Evolutionary conservation across 1,140 invertebrate genomes (phyloP), one percentile per base, ranked within the genome.

Genomic region (Drosophila pseudoobscura): DNA sequence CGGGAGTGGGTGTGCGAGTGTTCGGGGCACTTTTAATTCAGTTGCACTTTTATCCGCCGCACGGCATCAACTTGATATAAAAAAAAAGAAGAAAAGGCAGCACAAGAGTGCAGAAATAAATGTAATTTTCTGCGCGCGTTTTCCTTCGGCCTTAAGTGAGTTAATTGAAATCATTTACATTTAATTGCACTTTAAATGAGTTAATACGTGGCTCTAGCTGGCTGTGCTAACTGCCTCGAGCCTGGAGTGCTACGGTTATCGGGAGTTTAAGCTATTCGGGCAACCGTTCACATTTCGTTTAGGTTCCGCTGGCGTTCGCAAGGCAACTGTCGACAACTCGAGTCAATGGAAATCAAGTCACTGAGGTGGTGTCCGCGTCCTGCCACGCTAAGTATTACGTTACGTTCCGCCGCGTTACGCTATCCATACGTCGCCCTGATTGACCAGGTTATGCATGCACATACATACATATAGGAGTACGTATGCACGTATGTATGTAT

Each of bases 171-270:
- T 56, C 75, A 85, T 76, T 89, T 89, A 74, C 80, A 83, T 77
- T 87, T 90, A 90, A 89, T 89, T 70, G 76, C 80, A 90, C 80
- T 87, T 89, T 79, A 77, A 88, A 88, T 83, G 76, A 74, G 83
- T 88, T 88, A 78, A 88, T 76, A 79, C 71, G 60, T 74, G 61
- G 70, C 59, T 57, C 70, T 68, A 56, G 49, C 22, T n/a, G 43
- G 20, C 22, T 29, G 20, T 6, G 5, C 43, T 22, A 13, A 13
- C 35, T 39, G 35, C 24, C 24, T 26, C 24, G 4, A 5, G 24
- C 24, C 7, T 17, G 8, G n/a, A 20, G 11, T 26, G 20, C 17
- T 20, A 31, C n/a, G 39, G n/a, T 9, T 24, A 7, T 54, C 22
- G 55, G 35, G 31, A n/a, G 54, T 26, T 41, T 15, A 57, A 51